Conservation (phyloP, 2,888 invertebrate genomes). For the Tricholauxania praeusta region DNA sequence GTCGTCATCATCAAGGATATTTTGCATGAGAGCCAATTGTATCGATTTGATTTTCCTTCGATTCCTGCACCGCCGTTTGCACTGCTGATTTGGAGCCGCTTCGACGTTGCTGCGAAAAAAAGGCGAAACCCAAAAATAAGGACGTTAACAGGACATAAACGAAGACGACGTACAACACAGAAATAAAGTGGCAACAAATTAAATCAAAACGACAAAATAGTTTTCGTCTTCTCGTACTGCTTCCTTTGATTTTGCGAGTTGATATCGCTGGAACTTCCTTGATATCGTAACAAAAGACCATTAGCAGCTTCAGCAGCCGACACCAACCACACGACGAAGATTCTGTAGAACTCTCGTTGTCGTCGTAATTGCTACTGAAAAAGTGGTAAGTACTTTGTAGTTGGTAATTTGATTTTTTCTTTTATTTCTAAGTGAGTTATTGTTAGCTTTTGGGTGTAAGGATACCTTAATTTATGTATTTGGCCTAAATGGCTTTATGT, state of each 20-base stretch:
- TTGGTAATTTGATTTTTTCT: background rate
- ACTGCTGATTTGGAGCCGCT: background rate
- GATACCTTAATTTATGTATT: no score
- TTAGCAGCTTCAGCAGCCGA: background rate
- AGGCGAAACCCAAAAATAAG: background rate
- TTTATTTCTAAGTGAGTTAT: background rate
- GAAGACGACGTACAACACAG: constrained; percentile 33
- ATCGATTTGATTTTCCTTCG: constrained; percentile 46
- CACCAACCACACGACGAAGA: constrained; percentile 10
- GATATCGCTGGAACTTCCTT: background rate
- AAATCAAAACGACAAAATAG: constrained; percentile 38
- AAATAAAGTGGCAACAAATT: constrained; percentile 45
- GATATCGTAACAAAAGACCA: background rate
- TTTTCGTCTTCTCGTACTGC: constrained; percentile 2
- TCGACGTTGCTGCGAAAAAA: background rate
- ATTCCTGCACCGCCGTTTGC: constrained; percentile 16
- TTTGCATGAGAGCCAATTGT: constrained; percentile 46
- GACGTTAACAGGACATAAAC: constrained; percentile 11
- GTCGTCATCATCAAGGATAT: constrained; percentile 41
- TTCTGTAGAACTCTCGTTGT: constrained; percentile 1
- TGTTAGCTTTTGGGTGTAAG: background rate
- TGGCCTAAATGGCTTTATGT: background rate
- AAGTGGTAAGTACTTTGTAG: constrained; percentile 23
- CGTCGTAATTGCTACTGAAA: constrained; percentile 16
- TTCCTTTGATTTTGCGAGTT: background rate